Conservation (phyloP, 1,140 invertebrate genomes). For the Diprion similis region DNA sequence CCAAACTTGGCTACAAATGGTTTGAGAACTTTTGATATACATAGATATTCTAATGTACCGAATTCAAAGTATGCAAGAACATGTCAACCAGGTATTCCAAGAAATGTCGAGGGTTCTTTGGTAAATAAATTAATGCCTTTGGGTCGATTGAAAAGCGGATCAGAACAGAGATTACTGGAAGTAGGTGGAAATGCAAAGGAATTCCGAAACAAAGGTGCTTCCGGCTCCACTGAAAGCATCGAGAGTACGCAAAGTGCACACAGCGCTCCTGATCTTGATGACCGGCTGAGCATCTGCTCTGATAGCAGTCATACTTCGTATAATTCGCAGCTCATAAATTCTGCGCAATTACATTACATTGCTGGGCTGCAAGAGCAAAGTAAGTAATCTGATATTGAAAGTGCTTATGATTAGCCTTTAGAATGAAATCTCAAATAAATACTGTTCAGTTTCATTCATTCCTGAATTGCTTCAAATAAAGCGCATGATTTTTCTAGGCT, state of each 20-base stretch:
- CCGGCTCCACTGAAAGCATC: conserved; percentile 56
- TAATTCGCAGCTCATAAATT: conserved; percentile 43
- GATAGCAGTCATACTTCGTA: conserved; percentile 53
- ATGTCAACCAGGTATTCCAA: conserved; percentile 44
- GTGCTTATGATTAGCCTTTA: neutral
- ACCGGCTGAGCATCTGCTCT: conserved; percentile 48
- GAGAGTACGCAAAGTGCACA: conserved; percentile 55
- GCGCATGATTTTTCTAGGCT: conserved; percentile 23
- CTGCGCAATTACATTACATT: conserved; percentile 46
- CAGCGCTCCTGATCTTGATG: conserved; percentile 53
- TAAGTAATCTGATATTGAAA: conserved; percentile 28
- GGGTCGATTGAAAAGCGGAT: conserved; percentile 43
- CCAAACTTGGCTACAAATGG: conserved; percentile 51
- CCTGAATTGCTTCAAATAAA: neutral
- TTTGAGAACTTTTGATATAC: conserved; percentile 30
- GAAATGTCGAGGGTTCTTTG: conserved; percentile 33
- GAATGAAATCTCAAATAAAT: neutral
- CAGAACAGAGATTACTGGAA: conserved; percentile 45
- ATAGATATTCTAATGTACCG: conserved; percentile 22
- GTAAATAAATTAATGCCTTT: conserved; percentile 33
- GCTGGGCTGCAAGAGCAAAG: conserved; percentile 47
- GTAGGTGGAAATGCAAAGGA: conserved; percentile 30
- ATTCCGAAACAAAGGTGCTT: conserved; percentile 32
- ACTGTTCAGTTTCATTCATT: neutral
- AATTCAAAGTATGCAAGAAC: conserved; percentile 44